Percentiles rank a stretch among this genome's conserved stretches.
phyloP scores from a whole-genome alignment of 1,140 invertebrate species.

The Octopus bimaculoides region DNA sequence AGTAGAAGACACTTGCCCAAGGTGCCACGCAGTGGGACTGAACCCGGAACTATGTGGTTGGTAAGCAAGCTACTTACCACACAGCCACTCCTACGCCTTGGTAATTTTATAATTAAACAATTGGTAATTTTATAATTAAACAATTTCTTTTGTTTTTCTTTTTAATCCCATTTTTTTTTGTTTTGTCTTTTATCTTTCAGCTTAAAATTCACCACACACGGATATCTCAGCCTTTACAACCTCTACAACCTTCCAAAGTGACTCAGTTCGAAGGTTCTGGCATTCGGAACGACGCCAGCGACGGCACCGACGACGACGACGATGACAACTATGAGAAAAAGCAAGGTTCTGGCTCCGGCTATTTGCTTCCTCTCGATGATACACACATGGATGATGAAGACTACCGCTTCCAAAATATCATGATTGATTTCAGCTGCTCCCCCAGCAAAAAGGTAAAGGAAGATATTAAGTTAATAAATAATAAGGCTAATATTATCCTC shows the following conservation, averaged over 20 bases:
- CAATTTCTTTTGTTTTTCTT: not conserved
- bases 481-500: no score
- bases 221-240: not conserved
- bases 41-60: no score
- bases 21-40: no score
- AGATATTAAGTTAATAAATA: no score
- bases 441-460: not conserved
- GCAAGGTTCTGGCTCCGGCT: not conserved
- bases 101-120: no score
- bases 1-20: no score
- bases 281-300: not conserved
- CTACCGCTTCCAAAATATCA: not conserved
- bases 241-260: not conserved
- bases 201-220: not conserved
- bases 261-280: not conserved
- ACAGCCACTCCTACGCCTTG: no score
- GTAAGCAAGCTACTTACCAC: no score
- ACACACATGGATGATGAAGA: slow-evolving; percentile 4
- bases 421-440: not conserved
- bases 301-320: not conserved
- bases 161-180: not conserved
- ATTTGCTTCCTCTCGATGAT: not conserved
- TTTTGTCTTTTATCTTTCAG: not conserved
- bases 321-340: not conserved
- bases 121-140: no score